These are phyloP conservation scores for Tachypleus tridentatus DNA, from an alignment of 1,140 invertebrate species.

Conservation along the genomic window DNA sequence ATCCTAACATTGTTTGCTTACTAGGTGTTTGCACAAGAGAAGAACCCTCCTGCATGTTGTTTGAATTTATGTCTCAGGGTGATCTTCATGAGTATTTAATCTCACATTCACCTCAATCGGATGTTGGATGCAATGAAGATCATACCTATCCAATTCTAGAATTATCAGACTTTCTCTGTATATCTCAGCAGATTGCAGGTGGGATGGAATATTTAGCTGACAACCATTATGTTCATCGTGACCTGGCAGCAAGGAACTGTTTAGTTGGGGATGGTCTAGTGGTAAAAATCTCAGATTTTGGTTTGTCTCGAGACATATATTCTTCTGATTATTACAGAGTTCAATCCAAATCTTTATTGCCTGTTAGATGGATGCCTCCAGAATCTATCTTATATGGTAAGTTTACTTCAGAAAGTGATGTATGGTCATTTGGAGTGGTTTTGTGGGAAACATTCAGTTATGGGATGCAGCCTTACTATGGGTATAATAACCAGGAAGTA, in stretches of 20 bases:
- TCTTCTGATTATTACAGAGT: conserved; percentile 57
- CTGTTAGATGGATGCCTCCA: conserved; percentile 75
- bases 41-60: conserved; percentile 88
- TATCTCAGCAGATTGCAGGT: conserved; percentile 81
- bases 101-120: conserved; percentile 64
- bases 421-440: conserved; percentile 95
- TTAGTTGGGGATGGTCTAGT: conserved; percentile 83
- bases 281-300: conserved; percentile 96
- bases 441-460: conserved; percentile 97
- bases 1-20: conserved; percentile 92
- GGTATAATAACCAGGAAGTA: conserved; percentile 91
- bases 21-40: conserved; percentile 81
- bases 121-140: conserved; percentile 39
- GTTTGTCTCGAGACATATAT: conserved; percentile 75
- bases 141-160: conserved; percentile 39
- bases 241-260: conserved; percentile 91
- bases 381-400: conserved; percentile 92
- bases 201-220: conserved; percentile 91
- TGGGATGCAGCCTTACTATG: conserved; percentile 85
- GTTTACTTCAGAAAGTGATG: conserved; percentile 94
- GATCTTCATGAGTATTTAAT: conserved; percentile 91
- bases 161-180: conserved; percentile 66
- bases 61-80: conserved; percentile 88
- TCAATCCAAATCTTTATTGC: conserved; percentile 39
- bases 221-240: conserved; percentile 93